A percentile compares a stretch with the other conserved stretches of the same genome.
Conservation (phyloP, 2,888 invertebrate species). For the Anorthoa munda region DNA sequence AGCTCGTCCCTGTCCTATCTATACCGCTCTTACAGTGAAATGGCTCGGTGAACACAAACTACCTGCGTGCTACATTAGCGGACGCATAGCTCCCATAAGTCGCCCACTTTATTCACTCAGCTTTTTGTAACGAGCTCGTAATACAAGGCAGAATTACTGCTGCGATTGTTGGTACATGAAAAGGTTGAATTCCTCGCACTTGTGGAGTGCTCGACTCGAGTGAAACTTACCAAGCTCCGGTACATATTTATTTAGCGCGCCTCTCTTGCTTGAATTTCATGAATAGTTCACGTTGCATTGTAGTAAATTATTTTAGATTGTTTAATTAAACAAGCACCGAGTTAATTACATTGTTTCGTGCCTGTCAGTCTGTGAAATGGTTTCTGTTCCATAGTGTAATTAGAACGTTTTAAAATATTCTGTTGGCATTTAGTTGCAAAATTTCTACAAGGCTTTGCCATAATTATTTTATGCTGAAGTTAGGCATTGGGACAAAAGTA, state of each 20-base stretch:
- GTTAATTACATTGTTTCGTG: constrained; percentile 74
- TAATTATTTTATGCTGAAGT: not conserved
- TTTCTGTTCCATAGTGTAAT: constrained; percentile 52
- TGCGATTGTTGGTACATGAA: constrained; percentile 54
- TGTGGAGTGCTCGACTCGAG: constrained; percentile 58
- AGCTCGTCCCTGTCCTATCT: constrained; percentile 82
- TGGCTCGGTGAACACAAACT: constrained; percentile 84
- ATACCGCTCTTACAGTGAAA: constrained; percentile 86
- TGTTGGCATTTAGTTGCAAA: constrained; percentile 18
- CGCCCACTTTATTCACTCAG: constrained; percentile 67
- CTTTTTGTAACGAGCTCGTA: constrained; percentile 57
- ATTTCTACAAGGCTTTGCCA: constrained; percentile 15
- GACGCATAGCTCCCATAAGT: constrained; percentile 72
- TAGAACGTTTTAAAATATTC: constrained; percentile 31
- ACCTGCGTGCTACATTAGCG: constrained; percentile 83
- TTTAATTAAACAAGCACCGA: constrained; percentile 70
- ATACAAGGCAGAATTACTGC: constrained; percentile 53
- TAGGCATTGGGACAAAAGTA: too few relatives aligned
- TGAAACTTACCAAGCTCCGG: constrained; percentile 69
- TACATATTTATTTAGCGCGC: constrained; percentile 76
- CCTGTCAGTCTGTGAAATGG: constrained; percentile 56
- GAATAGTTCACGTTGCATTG: constrained; percentile 75
- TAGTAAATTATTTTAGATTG: constrained; percentile 70
- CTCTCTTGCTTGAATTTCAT: constrained; percentile 65
- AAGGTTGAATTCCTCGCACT: constrained; percentile 71